These are phyloP conservation scores for Eudorcas thomsonii DNA, from an alignment of 2,113 vertebrate genomes.

Conservation along the genomic window DNA sequence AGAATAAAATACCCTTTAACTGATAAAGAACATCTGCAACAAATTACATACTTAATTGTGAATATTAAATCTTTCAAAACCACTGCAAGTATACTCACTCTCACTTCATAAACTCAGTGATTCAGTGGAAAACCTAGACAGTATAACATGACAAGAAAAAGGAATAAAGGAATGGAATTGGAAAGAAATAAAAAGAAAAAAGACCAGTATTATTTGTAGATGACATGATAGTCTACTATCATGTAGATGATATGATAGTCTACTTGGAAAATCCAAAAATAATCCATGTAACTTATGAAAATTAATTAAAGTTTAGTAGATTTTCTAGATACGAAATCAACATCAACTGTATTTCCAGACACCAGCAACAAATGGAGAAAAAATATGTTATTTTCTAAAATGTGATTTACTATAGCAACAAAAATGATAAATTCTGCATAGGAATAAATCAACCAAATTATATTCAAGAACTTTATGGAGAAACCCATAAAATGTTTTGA, in stretches of 20 bases:
- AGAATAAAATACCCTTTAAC: background rate
- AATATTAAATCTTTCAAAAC: background rate
- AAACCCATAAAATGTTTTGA: background rate
- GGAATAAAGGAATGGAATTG: background rate
- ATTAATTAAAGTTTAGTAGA: background rate
- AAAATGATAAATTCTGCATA: conserved; percentile 3
- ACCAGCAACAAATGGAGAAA: background rate
- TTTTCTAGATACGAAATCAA: background rate
- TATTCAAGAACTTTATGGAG: background rate
- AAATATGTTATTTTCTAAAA: background rate
- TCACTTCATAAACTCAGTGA: background rate
- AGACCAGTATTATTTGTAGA: background rate
- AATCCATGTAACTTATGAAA: background rate
- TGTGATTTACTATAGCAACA: background rate
- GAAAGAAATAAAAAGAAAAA: background rate
- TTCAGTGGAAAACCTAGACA: background rate
- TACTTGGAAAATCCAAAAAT: background rate
- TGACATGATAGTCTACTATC: background rate
- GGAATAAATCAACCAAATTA: background rate
- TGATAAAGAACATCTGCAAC: background rate
- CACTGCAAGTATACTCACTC: background rate
- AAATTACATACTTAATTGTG: background rate
- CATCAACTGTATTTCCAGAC: background rate
- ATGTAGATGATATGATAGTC: background rate
- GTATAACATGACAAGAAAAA: background rate